Evolutionary conservation across 2,113 vertebrate species (phyloP).

Genomic region (Lipophrys pholis): DNA sequence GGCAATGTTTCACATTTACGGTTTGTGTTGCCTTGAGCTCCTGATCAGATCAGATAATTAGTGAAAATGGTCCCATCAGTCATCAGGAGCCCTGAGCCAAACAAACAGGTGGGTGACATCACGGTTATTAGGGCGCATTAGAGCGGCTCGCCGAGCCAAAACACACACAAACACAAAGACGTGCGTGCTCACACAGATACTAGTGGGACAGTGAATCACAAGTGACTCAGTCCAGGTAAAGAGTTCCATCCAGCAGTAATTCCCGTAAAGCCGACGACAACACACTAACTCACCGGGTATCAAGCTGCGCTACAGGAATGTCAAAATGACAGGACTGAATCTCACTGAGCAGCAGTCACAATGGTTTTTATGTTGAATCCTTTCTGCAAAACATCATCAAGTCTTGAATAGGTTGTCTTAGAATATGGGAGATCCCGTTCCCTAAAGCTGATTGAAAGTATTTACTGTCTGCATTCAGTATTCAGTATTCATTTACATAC

Average conservation of each 20-base stretch:
- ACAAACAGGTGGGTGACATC: slow-evolving; percentile 66
- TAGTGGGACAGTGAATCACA: slow-evolving; percentile 15
- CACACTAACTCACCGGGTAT: background rate
- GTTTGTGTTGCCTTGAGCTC: slow-evolving; percentile 47
- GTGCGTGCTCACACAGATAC: slow-evolving; percentile 18
- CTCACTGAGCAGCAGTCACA: background rate
- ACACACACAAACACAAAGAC: slow-evolving; percentile 41
- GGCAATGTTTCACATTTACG: slow-evolving; percentile 35
- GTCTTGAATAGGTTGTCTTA: no score
- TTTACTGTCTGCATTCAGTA: no score
- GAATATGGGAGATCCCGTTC: no score
- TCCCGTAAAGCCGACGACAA: slow-evolving; percentile 11
- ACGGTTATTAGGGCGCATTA: slow-evolving; percentile 57
- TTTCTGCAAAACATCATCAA: no score
- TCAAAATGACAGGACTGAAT: background rate
- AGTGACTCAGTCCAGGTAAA: slow-evolving; percentile 20
- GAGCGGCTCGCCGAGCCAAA: slow-evolving; percentile 41
- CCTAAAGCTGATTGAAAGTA: no score
- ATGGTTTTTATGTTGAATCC: no score
- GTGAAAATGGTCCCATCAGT: slow-evolving; percentile 65
- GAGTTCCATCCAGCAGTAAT: slow-evolving; percentile 8
- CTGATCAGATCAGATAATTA: slow-evolving; percentile 73
- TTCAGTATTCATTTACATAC: no score
- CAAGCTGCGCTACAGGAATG: slow-evolving; percentile 7
- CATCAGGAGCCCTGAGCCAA: slow-evolving; percentile 29